phyloP scores from a whole-genome alignment of 2,113 vertebrate species.

The Hemichromis elongatus region DNA sequence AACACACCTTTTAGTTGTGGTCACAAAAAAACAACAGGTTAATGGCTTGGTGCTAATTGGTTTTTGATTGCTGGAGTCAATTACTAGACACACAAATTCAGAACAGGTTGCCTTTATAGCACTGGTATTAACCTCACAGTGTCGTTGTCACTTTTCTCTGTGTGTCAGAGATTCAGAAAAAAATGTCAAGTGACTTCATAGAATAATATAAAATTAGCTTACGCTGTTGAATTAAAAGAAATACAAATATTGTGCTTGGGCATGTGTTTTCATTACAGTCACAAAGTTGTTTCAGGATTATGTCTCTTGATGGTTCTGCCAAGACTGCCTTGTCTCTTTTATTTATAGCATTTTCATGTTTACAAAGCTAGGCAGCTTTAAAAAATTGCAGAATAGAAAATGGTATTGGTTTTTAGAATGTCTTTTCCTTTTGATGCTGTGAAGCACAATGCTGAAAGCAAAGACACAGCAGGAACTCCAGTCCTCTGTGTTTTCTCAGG shows the following conservation, averaged over 20 bases:
- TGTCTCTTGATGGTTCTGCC: not conserved
- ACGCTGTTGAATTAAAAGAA: not conserved
- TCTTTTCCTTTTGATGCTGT: not conserved
- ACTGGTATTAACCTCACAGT: not conserved
- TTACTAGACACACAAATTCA: constrained; percentile 13
- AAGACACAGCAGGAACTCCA: constrained; percentile 14
- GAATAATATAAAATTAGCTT: not conserved
- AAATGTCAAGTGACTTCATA: not conserved
- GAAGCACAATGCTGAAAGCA: constrained; percentile 4
- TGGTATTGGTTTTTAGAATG: not conserved
- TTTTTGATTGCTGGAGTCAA: constrained; percentile 22
- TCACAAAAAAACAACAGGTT: constrained; percentile 5
- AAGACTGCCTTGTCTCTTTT: not conserved
- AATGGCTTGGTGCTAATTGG: constrained; percentile 25
- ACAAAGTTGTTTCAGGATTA: not conserved
- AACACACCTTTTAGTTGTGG: constrained; percentile 12
- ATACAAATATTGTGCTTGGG: not conserved
- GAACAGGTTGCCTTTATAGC: not conserved
- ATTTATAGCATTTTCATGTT: not conserved
- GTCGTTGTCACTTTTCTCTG: not conserved
- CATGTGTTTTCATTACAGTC: not conserved
- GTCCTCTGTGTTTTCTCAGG: not conserved
- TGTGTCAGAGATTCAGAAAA: not conserved
- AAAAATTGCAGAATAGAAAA: not conserved
- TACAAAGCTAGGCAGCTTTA: not conserved